phyloP scores from a whole-genome alignment of 2,888 invertebrate species.

The Drosophila nigricruria region DNA sequence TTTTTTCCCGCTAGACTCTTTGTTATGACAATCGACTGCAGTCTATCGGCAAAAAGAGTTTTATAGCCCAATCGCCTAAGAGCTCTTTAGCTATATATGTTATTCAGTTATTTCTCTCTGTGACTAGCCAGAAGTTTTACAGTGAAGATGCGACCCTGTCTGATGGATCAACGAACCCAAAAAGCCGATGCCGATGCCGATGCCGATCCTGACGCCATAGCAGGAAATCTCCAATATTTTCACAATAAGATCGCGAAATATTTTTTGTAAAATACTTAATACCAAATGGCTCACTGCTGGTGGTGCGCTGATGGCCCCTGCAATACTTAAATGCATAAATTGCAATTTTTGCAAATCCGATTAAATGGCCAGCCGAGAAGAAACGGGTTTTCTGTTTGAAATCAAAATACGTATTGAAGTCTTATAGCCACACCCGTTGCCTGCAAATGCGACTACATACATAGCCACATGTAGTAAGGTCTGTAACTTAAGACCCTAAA shows the following conservation, averaged over 20 bases:
- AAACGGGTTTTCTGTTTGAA: constrained; percentile 70
- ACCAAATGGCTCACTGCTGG: constrained; percentile 50
- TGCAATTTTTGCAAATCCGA: constrained; percentile 74
- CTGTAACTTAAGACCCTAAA: constrained; percentile 36
- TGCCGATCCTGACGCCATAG: constrained; percentile 22
- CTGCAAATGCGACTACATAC: background rate
- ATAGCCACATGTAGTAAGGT: constrained; percentile 3
- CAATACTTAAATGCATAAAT: constrained; percentile 69
- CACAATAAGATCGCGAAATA: background rate
- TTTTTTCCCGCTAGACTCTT: constrained; percentile 23
- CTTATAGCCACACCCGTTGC: background rate
- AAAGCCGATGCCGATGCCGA: constrained; percentile 26
- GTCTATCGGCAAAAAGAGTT: constrained; percentile 38
- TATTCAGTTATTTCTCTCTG: background rate
- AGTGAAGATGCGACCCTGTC: constrained; percentile 23
- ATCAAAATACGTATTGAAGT: constrained; percentile 26
- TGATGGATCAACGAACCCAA: constrained; percentile 54
- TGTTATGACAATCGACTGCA: constrained; percentile 58
- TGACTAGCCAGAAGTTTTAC: background rate
- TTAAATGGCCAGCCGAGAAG: constrained; percentile 33
- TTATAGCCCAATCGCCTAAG: constrained; percentile 29
- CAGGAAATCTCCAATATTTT: constrained; percentile 3
- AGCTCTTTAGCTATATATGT: constrained; percentile 23
- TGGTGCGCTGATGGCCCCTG: constrained; percentile 25
- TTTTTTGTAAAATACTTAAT: constrained; percentile 1